phyloP scores from a whole-genome alignment of 2,888 invertebrate species.

The Chrysodeixis includens region DNA sequence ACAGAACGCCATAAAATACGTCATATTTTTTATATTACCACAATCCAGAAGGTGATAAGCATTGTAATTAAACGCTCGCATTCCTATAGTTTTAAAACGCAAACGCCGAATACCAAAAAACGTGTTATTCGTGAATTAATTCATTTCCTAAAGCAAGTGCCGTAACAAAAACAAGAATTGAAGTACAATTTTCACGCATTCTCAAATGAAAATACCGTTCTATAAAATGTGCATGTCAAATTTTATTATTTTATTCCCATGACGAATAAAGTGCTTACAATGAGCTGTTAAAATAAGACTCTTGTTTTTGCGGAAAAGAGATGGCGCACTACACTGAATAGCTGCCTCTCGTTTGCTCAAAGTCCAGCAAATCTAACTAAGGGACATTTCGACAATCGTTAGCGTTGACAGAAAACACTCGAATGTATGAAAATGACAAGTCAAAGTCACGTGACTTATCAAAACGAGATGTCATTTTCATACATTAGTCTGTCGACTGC shows the following conservation, averaged over 20 bases:
- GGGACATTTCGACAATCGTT: too few relatives aligned
- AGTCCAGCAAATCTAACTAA: too few relatives aligned
- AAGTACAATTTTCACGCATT: constrained; percentile 24
- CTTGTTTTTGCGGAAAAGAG: too few relatives aligned
- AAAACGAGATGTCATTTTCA: too few relatives aligned
- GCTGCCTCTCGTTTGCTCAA: too few relatives aligned
- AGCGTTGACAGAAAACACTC: too few relatives aligned
- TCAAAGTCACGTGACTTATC: too few relatives aligned
- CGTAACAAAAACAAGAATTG: constrained; percentile 20
- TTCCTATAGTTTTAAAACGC: constrained; percentile 13
- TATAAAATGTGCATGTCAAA: constrained; percentile 21
- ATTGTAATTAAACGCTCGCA: constrained; percentile 8
- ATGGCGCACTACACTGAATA: too few relatives aligned
- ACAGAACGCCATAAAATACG: not conserved
- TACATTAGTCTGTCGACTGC: too few relatives aligned
- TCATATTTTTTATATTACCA: not conserved
- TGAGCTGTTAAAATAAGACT: too few relatives aligned
- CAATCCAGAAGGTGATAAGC: not conserved
- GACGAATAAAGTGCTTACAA: constrained; percentile 14
- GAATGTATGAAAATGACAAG: too few relatives aligned
- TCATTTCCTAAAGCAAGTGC: constrained; percentile 21
- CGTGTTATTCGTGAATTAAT: constrained; percentile 25
- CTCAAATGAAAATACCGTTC: constrained; percentile 31
- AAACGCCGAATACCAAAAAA: constrained; percentile 24
- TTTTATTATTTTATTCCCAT: constrained; percentile 36